Base-by-base conservation (phyloP, 1,140 invertebrate species). In the Drosophila pruinosa region DNA sequence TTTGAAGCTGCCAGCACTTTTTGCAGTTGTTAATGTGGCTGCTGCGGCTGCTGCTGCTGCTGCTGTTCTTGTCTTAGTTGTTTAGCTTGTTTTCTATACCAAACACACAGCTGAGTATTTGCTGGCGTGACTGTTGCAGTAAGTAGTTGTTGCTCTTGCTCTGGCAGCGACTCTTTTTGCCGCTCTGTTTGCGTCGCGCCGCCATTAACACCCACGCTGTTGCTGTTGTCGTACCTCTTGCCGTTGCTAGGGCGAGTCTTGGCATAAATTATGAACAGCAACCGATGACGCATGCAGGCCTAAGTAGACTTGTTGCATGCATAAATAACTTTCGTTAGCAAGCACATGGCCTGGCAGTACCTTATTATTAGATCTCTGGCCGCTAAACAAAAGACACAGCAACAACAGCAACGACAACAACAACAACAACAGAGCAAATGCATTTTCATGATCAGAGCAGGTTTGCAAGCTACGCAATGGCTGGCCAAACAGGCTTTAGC, bases 301-400 rank as follows among this genome's bases (percentile, higher is more conserved):
- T 86, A 88, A 86, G 82, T 88, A 86, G 83, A 86, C 82, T 78
- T 64, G 78, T 77, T 82, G 70, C 72, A 86, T 86, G 82, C 82
- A 86, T 86, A 86, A 86, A 86, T 86, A 86, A 86, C 82, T 86
- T 86, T 86, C 82, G 82, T 86, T 86, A 78, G 75, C 73, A 67
- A 72, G 63, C 57, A 36, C 39, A n/a, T n/a, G n/a, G n/a, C n/a
- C n/a, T n/a, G n/a, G n/a, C n/a, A 58, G 56, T 58, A 34, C 43
- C 57, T 59, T 59, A 76, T 76, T 85, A 85, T 85, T 85, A 86
- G 81, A 80, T 86, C 65, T 67, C 68, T 41, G 41, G 24, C 38
- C 54, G 52, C 56, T 45, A 62, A 71, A 57, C 38, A 78, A 77
- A 77, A 74, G 75, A 61, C 78, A 69, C 53, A 68, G 12, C 39